Evolutionary conservation across 2,888 invertebrate species (phyloP).

Genomic region (Leptothorax acervorum): DNA sequence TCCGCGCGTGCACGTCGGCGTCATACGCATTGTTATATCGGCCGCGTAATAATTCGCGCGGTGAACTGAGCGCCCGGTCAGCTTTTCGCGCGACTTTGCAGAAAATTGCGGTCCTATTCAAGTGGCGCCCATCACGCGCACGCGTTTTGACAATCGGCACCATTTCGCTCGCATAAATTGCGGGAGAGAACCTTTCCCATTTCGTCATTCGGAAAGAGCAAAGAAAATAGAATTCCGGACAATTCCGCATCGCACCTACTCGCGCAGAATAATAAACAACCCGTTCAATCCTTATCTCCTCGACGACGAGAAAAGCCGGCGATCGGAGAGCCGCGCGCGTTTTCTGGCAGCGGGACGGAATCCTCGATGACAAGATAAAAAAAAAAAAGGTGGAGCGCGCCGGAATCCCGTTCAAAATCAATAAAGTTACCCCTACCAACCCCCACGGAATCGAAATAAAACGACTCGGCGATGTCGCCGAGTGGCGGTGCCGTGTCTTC

Average conservation of each 20-base stretch:
- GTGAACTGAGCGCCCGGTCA: background rate
- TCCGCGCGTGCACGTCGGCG: background rate
- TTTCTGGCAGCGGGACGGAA: constrained; percentile 42
- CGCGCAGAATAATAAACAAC: constrained; percentile 54
- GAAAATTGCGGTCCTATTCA: constrained; percentile 16
- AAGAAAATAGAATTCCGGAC: constrained; percentile 52
- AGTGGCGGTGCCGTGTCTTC: constrained; percentile 74
- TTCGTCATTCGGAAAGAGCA: constrained; percentile 13
- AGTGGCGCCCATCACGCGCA: background rate
- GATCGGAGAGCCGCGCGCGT: constrained; percentile 50
- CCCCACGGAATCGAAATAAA: constrained; percentile 65
- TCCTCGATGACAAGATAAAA: constrained; percentile 27
- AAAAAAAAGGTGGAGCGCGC: constrained; percentile 50
- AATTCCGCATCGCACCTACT: constrained; percentile 51
- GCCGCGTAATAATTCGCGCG: constrained; percentile 27
- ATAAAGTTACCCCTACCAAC: constrained; percentile 69
- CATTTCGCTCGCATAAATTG: background rate
- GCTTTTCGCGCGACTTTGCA: constrained; percentile 8
- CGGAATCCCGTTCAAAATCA: constrained; percentile 65
- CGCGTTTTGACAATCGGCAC: constrained; percentile 6
- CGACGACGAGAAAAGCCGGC: constrained; percentile 47
- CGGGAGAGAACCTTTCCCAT: constrained; percentile 10
- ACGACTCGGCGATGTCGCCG: constrained; percentile 78
- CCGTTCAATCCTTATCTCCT: constrained; percentile 36
- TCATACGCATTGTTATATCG: background rate